Evolutionary conservation across 2,797 vertebrate genomes (phyloP), one percentile per base, ranked within the genome.

Genomic region (Amblyopsis hoosieri): DNA sequence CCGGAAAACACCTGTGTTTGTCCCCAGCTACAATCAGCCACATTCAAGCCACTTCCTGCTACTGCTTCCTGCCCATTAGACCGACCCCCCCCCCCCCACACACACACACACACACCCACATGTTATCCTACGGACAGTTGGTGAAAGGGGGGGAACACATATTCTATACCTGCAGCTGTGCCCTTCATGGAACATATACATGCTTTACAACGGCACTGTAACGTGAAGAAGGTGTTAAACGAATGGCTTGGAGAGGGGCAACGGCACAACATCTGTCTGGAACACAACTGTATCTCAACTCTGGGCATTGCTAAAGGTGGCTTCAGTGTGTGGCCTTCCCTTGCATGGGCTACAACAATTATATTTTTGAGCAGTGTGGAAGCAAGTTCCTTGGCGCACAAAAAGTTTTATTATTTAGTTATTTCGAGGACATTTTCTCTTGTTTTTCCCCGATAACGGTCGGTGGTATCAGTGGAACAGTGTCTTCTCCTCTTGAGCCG

Each of bases 1-100:
- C 65, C 33, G 82, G 92, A 92, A 92, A 92, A 82, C 92, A 92
- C 90, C 92, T 92, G 92, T 86, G 86, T 91, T 91, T 90, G 85
- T 89, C 79, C 81, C 65, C 57, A 47, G 68, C 64, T 69, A 82
- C 87, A 88, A 90, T 90, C 89, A 56, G 54, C 62, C 80, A 54
- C 64, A n/a, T 69, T 81, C 84, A 74, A 67, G 77, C 81, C 51
- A 85, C 87, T 82, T 90, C 90, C 90, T 90, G 86, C 78, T 69
- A 53, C 67, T 77, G 85, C 81, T 75, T 82, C 74, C 47, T 33
- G 17, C 51, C 23, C 33, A 55, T 29, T 31, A 12, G 1, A 37
- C 33, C 8, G 6, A 2, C 8, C 33, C 33, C 8, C 5, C 33
- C 33, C 33, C 7, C 37, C 37, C 37, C 33, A 1, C 33, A 1